Percentiles rank a stretch among this genome's conserved stretches.
phyloP scores from a whole-genome alignment of 2,797 vertebrate genomes.

The Tokudaia tokunoshimensis region DNA sequence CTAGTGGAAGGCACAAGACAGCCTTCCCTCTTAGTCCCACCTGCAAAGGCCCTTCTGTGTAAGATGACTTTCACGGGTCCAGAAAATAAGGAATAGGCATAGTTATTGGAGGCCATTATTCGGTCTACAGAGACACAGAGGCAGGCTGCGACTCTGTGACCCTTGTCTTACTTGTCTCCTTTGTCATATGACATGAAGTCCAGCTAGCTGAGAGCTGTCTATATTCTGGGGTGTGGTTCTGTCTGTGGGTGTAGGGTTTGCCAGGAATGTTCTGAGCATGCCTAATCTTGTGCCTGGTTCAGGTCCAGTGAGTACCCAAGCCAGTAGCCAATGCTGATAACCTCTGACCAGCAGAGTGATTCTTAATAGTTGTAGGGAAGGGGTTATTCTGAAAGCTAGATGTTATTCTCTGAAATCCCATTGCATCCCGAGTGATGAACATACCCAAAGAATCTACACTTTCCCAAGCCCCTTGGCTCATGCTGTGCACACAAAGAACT shows the following conservation, averaged over 20 bases:
- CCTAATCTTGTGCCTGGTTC: rapidly evolving
- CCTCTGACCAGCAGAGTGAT: not conserved
- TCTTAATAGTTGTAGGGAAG: not conserved
- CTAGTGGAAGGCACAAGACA: rapidly evolving
- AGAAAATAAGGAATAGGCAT: rapidly evolving
- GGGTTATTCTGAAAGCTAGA: not conserved
- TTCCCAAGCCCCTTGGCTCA: not conserved
- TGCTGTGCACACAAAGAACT: not conserved
- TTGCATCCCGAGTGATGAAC: not conserved
- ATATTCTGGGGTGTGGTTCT: not conserved
- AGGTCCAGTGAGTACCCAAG: not conserved
- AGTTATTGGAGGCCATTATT: rapidly evolving
- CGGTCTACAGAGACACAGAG: not conserved
- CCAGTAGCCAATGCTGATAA: rapidly evolving
- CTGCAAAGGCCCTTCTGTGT: not conserved
- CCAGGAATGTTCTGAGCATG: not conserved
- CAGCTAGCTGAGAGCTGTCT: not conserved
- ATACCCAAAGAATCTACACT: not conserved
- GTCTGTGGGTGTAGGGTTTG: not conserved
- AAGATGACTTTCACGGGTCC: not conserved
- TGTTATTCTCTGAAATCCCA: not conserved
- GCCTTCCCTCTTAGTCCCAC: not conserved
- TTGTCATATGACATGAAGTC: not conserved
- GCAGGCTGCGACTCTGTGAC: not conserved
- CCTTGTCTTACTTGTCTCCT: not conserved